phyloP scores from a whole-genome alignment of 2,797 vertebrate genomes.

The Cynodonichthys magdalenae region DNA sequence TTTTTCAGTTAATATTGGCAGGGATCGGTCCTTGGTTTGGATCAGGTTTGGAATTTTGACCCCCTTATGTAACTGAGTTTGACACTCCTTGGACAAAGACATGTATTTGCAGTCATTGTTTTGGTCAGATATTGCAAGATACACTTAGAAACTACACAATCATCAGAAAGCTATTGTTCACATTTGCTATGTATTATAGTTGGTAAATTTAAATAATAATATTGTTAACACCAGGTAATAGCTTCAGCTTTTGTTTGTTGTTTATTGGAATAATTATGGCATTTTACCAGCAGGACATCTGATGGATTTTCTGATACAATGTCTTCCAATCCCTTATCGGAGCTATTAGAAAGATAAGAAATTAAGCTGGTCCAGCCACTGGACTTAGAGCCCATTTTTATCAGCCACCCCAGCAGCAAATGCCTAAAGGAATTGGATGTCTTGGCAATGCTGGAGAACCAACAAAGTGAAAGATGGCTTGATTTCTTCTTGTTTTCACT shows the following conservation, averaged over 20 bases:
- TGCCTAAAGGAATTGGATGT: slow-evolving; percentile 79
- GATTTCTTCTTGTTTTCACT: slow-evolving; percentile 57
- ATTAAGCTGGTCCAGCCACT: slow-evolving; percentile 65
- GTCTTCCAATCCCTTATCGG: slow-evolving; percentile 63
- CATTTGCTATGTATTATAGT: slow-evolving; percentile 9
- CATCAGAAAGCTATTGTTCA: slow-evolving; percentile 3
- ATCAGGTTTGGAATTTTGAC: too few species aligned
- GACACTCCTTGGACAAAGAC: too few species aligned
- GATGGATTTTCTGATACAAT: slow-evolving; percentile 63
- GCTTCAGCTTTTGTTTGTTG: slow-evolving; percentile 54
- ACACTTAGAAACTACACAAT: too few species aligned
- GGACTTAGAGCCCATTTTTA: slow-evolving; percentile 70
- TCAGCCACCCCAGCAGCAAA: slow-evolving; percentile 65
- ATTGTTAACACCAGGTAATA: slow-evolving; percentile 35
- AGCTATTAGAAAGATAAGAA: slow-evolving; percentile 76
- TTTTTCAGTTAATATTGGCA: too few species aligned
- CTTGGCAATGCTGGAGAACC: slow-evolving; percentile 71
- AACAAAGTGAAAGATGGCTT: slow-evolving; percentile 79
- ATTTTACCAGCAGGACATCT: slow-evolving; percentile 55
- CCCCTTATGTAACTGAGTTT: too few species aligned
- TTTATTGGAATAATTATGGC: slow-evolving; percentile 44
- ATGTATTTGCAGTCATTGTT: too few species aligned
- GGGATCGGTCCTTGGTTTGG: too few species aligned
- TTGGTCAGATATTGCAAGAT: too few species aligned
- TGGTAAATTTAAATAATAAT: slow-evolving; percentile 49